Evolutionary conservation across 1,140 invertebrate genomes (phyloP).

Genomic region (Drosophila funebris): DNA sequence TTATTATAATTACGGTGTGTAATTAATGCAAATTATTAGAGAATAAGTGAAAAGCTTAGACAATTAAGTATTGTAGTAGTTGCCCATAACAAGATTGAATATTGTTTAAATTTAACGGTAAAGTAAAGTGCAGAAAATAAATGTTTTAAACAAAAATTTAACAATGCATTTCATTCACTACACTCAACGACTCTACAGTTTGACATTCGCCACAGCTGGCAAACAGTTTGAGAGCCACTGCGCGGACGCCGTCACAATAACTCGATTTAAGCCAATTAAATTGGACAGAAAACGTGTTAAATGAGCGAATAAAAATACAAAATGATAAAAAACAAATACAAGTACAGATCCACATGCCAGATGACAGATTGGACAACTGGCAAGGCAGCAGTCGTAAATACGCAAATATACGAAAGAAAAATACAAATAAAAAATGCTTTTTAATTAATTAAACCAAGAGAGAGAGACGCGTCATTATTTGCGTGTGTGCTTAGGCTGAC

Average conservation of each 20-base stretch:
- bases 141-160: slow-evolving; percentile 73
- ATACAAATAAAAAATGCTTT: slow-evolving; percentile 25
- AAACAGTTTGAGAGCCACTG: slow-evolving; percentile 1
- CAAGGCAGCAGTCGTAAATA: slow-evolving; percentile 11
- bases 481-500: slow-evolving; percentile 30
- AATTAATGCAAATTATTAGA: slow-evolving; percentile 73
- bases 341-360: slow-evolving; percentile 23
- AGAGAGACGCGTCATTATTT: slow-evolving; percentile 30
- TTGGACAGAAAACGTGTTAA: slow-evolving; percentile 52
- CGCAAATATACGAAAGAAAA: slow-evolving; percentile 27
- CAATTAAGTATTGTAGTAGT: slow-evolving; percentile 76
- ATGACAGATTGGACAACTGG: slow-evolving; percentile 45
- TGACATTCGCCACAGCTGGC: not conserved
- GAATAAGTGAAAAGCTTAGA: slow-evolving; percentile 60
- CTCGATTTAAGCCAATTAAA: slow-evolving; percentile 68
- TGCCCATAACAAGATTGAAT: slow-evolving; percentile 71
- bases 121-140: slow-evolving; percentile 75
- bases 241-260: slow-evolving; percentile 31
- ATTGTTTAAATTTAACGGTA: slow-evolving; percentile 73
- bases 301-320: slow-evolving; percentile 37
- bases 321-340: slow-evolving; percentile 28
- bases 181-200: slow-evolving; percentile 18
- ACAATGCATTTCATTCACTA: slow-evolving; percentile 18
- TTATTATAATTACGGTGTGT: slow-evolving; percentile 73
- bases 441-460: slow-evolving; percentile 15